Evolutionary conservation across 2,113 vertebrate genomes (phyloP), one percentile per base, ranked within the genome.

Genomic region (Engystomops pustulosus): DNA sequence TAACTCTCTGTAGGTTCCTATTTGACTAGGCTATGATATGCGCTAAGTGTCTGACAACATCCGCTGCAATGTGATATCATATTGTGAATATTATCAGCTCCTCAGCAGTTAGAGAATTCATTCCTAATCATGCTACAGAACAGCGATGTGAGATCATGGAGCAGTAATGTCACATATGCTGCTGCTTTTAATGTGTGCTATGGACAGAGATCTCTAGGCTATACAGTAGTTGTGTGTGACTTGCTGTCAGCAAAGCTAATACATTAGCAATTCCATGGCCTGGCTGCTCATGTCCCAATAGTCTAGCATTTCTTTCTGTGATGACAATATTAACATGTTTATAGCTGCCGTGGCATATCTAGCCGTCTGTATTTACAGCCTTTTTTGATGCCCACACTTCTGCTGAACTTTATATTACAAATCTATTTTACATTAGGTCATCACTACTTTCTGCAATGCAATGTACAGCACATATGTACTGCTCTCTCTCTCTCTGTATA

Each of bases 1-100:
- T 18, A 60, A 60, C 68, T 72, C 80, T 81, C 80, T 72, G 69
- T 82, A 72, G 80, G 60, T 60, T 81, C 62, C 36, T 34, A 45
- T 30, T 72, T 82, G 30, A 72, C 80, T 72, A 45, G 44, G 25
- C 80, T 72, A 53, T 23, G 45, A 23, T 25, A 70, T 6, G 17
- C 36, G 44, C 20, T 58, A 72, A 44, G 45, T 20, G 71, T 82
- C n/a, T 72, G 36, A 7, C 47, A 55, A 51, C n/a, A 36, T 27
- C 25, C 4, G 14, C 77, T 62, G 58, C 77, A 62, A 18, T 30
- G 44, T 17, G 12, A 23, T 60, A 34, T 60, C 36, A 44, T 41
- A 79, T 60, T 79, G 30, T 23, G 51, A 55, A 58, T 12, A 55
- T n/a, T n/a, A 25, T 76, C 10, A 18, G 34, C 34, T 18, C 18